A percentile compares a stretch with the other conserved stretches of the same genome.
phyloP scores from a whole-genome alignment of 2,888 invertebrate species.

The Drosophila mimica region DNA sequence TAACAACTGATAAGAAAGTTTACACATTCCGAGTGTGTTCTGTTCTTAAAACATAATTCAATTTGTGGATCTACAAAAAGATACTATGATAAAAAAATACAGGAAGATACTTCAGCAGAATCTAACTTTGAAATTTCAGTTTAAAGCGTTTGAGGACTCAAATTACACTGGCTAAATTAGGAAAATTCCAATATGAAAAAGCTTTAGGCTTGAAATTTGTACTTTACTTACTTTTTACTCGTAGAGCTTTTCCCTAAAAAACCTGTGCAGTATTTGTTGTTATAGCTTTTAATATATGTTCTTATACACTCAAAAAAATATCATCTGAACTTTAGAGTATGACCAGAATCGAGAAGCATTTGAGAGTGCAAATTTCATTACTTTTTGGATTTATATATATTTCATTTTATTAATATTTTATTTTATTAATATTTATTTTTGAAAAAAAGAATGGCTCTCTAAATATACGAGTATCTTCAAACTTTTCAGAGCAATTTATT shows the following conservation, averaged over 20 bases:
- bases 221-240: background rate
- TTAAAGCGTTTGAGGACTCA: background rate
- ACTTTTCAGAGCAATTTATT: background rate
- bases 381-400: background rate
- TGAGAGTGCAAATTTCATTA: background rate
- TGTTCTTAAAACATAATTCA: slow-evolving; percentile 9
- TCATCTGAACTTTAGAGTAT: background rate
- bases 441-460: background rate
- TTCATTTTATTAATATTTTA: background rate
- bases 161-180: background rate
- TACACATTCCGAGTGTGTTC: background rate
- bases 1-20: slow-evolving; percentile 26
- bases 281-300: background rate
- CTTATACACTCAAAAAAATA: background rate
- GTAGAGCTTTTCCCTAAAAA: background rate
- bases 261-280: background rate
- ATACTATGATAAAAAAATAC: background rate
- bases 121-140: background rate
- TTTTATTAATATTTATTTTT: background rate
- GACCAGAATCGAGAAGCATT: background rate
- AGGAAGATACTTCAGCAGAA: slow-evolving; percentile 6
- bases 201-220: background rate
- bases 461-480: too few species aligned
- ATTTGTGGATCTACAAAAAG: slow-evolving; percentile 13
- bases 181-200: background rate